Base-by-base conservation (phyloP, 2,888 invertebrate genomes). In the Keiferia lycopersicella region DNA sequence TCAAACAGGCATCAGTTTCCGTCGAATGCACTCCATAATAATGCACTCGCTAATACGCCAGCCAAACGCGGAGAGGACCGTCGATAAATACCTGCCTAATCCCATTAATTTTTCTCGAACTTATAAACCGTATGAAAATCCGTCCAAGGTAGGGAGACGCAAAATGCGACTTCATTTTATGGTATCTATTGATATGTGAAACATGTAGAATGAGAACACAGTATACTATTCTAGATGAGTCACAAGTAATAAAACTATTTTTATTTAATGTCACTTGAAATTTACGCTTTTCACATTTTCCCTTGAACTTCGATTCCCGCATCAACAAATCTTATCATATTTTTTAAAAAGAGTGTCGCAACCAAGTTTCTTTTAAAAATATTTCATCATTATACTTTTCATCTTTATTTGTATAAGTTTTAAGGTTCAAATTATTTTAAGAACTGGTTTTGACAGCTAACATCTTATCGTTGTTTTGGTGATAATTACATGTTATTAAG, bases 401-500 rank as follows among this genome's bases (percentile, higher is more conserved):
- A 57, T 1, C 26, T n/a, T 22, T 62, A 62, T 50, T 8, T 14
- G 6, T 18, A 4, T 14, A 4, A 53, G 39, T n/a, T 12, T 53
- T 62, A 53, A 53, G 26, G 53, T 39, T 39, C 3, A 53, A 22
- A 34, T 2, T 53, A 14, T 4, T 22, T 38, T 22, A 14, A 39
- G 22, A 11, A 22, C 11, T 8, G 14, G 53, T 53, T 62, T 38
- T 10, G 14, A 14, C 6, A 53, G 10, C 22, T 18, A n/a, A 10
- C 53, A 22, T n/a, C 4, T 20, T 53, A 22, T 16, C n/a, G 18
- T 39, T 6, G 59, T 64, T 58, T 48, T 61, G 26, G 30, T 48
- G 22, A 61, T 64, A 61, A 65, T 65, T 45, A 65, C 65, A 26
- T 12, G 65, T 62, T 65, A 65, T 65, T 62, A 65, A 62, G 51